phyloP scores from a whole-genome alignment of 2,797 vertebrate species.

The Pseudochirops corinnae region DNA sequence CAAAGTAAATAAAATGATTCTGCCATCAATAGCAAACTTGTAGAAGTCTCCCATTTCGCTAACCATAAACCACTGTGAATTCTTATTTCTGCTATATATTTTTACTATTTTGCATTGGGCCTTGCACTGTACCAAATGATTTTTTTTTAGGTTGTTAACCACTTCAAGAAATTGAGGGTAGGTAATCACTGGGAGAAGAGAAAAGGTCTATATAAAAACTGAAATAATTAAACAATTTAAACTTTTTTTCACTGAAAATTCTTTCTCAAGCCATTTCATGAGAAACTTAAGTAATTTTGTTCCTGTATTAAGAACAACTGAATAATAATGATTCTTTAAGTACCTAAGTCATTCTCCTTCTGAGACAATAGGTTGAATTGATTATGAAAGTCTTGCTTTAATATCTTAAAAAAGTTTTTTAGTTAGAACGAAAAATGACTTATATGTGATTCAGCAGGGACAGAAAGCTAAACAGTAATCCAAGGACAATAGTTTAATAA shows the following conservation, averaged over 20 bases:
- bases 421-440: background rate
- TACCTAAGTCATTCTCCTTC: constrained; percentile 8
- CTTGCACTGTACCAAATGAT: background rate
- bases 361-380: constrained; percentile 22
- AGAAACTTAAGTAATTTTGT: background rate
- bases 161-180: background rate
- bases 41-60: background rate
- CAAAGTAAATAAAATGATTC: background rate
- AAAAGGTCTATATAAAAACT: background rate
- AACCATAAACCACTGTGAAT: background rate
- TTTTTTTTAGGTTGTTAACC: no score
- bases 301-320: background rate
- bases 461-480: constrained; percentile 17
- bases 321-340: constrained; percentile 4
- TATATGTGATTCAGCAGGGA: constrained; percentile 36
- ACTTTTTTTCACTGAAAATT: background rate
- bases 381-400: constrained; percentile 46
- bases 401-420: constrained; percentile 40
- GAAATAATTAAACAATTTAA: background rate
- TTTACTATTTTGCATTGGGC: background rate
- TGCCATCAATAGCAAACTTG: background rate
- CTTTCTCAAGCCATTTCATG: background rate
- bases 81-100: background rate
- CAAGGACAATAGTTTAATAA: constrained; percentile 41
- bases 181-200: background rate